Evolutionary conservation across 2,888 invertebrate species (phyloP).

Genomic region (Volucella bombylans): DNA sequence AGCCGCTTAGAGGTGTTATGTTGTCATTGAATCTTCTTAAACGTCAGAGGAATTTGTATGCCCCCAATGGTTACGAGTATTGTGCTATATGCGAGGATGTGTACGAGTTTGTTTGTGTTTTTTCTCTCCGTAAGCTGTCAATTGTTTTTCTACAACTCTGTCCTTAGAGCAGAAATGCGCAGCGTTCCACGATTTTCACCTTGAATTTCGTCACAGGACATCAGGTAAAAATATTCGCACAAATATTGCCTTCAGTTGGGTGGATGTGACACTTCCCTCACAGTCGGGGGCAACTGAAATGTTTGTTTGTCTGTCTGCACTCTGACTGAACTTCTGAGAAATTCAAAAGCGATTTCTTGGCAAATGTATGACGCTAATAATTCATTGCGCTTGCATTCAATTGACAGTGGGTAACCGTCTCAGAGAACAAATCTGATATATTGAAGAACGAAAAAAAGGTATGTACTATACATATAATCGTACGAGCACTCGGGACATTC

Average conservation of each 20-base stretch:
- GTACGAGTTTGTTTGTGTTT: background rate
- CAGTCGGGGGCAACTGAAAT: background rate
- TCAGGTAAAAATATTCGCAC: too few species aligned
- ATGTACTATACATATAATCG: too few species aligned
- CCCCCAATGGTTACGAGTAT: background rate
- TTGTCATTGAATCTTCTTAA: conserved; percentile 5
- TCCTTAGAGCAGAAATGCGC: background rate
- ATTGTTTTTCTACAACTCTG: background rate
- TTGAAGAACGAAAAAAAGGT: too few species aligned
- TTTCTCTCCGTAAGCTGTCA: background rate
- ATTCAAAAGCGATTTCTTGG: background rate
- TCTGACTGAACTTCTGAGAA: conserved; percentile 5
- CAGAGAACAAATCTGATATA: too few species aligned
- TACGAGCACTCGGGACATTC: too few species aligned
- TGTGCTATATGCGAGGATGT: background rate
- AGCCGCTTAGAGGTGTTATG: conserved; percentile 16
- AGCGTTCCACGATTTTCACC: background rate
- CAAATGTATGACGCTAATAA: background rate
- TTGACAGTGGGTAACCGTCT: background rate
- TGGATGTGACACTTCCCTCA: too few species aligned
- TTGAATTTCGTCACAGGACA: background rate
- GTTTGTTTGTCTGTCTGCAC: conserved; percentile 6
- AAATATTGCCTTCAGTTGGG: too few species aligned
- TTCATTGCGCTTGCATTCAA: background rate
- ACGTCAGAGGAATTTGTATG: background rate